Evolutionary conservation across 2,113 vertebrate species (phyloP).

Genomic region (Oxyura jamaicensis): DNA sequence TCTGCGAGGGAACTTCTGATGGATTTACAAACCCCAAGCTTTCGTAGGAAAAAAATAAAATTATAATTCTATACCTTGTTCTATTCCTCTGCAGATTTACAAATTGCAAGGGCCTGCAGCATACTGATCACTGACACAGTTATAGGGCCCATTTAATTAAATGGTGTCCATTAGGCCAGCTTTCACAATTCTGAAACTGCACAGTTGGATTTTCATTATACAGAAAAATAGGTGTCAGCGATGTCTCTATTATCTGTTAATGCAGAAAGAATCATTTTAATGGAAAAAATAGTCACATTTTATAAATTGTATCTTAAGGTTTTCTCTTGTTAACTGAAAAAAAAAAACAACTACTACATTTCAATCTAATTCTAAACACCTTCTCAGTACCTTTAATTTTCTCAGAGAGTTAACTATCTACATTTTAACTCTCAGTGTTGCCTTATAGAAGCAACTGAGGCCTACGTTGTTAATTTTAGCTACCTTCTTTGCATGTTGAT

Average conservation of each 20-base stretch:
- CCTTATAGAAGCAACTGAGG: background rate
- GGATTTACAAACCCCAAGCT: background rate
- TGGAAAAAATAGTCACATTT: background rate
- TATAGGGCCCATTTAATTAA: background rate
- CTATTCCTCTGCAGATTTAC: background rate
- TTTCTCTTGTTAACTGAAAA: background rate
- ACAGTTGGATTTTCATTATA: background rate
- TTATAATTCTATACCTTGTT: background rate
- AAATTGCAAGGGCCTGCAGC: background rate
- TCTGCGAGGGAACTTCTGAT: accelerated
- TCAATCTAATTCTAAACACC: background rate
- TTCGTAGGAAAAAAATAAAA: background rate
- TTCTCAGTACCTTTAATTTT: background rate
- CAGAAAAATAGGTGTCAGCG: background rate
- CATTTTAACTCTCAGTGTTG: background rate
- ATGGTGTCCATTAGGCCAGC: background rate
- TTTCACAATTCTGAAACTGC: background rate
- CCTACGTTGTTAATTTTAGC: background rate
- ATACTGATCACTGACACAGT: background rate
- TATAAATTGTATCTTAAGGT: background rate
- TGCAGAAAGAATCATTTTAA: background rate
- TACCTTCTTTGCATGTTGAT: background rate
- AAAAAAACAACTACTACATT: background rate
- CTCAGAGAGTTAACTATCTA: background rate
- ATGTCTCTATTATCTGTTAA: background rate